Base-by-base conservation (phyloP, 2,888 invertebrate species). In the Xestia rhomboidea region DNA sequence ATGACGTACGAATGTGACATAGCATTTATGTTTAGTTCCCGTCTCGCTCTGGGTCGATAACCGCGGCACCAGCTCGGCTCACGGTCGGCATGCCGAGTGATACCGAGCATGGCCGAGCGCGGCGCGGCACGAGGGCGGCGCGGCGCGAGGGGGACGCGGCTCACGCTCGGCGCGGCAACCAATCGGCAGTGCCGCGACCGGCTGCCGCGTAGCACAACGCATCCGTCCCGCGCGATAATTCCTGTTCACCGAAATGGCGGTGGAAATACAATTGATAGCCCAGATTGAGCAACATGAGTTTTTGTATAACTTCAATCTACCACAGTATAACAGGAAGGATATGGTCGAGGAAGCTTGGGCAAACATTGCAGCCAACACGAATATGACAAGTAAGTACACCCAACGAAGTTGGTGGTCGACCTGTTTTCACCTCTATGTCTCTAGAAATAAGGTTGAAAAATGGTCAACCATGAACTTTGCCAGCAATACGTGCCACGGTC, bases 271-370 rank as follows among this genome's bases (percentile, higher is more conserved):
- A 71, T 79, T 92, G 21, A 90, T 92, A 27, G 82, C 87, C 68
- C 90, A 92, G 77, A 91, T 92, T 51, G 88, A 92, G 71, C 88
- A 91, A 76, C 83, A 87, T 68, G 90, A 89, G 69, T 90, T 89
- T 64, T 82, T 92, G 15, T 92, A 92, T 74, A 92, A 92, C 73
- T 89, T 82, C 67, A 86, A 84, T 68, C 46, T 91, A 57, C 91
- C 90, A 6, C 91, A 91, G 60, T 92, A 92, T 69, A 92, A 90
- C 73, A 87, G 91, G 24, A 92, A 92, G 74, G 92, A 92, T 68
- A 77, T 90, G 64, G 83, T 88, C 0, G 92, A 92, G 18, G 90
- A 90, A 38, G 91, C 90, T 38, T 92, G 92, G 92, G 71, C 81
- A 7, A 87, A 83, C 57, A 89, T 92, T 54, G 89, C 92, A 38